Evolutionary conservation across 1,140 invertebrate species (phyloP).

Genomic region (Wiebesia pumilae): DNA sequence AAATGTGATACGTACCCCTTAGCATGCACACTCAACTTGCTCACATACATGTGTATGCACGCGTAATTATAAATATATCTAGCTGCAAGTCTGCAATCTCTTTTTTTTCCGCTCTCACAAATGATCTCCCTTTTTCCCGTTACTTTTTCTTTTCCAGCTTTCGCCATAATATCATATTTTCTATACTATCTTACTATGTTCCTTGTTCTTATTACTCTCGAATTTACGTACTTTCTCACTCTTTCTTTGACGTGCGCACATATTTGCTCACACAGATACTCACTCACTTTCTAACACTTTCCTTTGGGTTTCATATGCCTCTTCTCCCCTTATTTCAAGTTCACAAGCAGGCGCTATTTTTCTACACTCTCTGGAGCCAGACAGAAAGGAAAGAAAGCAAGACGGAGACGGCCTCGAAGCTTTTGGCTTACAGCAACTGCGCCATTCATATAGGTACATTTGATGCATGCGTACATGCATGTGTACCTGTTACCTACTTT

Average conservation of each 20-base stretch:
- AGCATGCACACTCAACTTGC: not conserved
- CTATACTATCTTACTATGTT: too few species aligned
- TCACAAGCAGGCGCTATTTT: constrained; percentile 9
- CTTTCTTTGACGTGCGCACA: too few species aligned
- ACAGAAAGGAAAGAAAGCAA: not conserved
- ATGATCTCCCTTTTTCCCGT: too few species aligned
- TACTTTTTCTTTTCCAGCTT: too few species aligned
- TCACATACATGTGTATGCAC: too few species aligned
- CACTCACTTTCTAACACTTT: not conserved
- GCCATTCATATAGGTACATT: too few species aligned
- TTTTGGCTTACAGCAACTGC: not conserved
- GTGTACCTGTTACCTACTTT: not conserved
- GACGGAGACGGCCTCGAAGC: constrained; percentile 15
- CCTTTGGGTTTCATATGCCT: not conserved
- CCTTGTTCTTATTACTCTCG: not conserved
- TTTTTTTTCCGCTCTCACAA: too few species aligned
- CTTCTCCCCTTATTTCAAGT: not conserved
- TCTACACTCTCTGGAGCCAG: not conserved
- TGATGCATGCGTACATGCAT: not conserved
- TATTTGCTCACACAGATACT: not conserved
- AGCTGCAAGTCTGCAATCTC: not conserved
- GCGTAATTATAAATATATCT: not conserved
- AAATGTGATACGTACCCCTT: too few species aligned
- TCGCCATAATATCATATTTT: too few species aligned
- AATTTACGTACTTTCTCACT: too few species aligned